Base-by-base conservation (phyloP, 1,140 invertebrate genomes). In the Polypedilum pembai region DNA sequence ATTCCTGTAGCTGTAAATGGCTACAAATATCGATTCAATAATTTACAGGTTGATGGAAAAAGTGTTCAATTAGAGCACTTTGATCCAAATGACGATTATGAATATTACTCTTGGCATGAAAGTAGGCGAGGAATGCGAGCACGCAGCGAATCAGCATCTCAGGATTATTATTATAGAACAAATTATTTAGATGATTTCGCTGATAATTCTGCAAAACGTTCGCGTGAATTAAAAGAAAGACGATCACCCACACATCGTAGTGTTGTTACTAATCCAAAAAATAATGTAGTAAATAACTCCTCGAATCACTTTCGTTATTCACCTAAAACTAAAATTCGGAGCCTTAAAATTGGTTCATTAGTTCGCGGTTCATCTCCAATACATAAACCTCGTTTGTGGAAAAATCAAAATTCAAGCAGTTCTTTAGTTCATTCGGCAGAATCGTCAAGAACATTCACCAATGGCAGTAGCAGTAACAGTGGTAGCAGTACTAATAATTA, bases 191-290 rank as follows among this genome's bases (percentile, higher is more conserved):
- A 69, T 69, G 65, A 69, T 69, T 21, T 69, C 8, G n/a, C 5
- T 4, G 17, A 69, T 20, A 7, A 18, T 18, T 18, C n/a, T 8
- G 17, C 17, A 8, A 69, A 69, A 69, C 15, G 65, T 18, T 18
- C 20, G 0, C 65, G 65, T 7, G 65, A 69, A 21, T 18, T 69
- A 18, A 69, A 69, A 69, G 65, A 18, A 21, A 20, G 8, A 21
- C 65, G 20, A n/a, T 69, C 65, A 20, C 17, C 65, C n/a, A 18
- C 65, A 4, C 65, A 69, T 18, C 65, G 65, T 69, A 69, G 20
- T 69, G 65, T 69, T 69, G 65, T 69, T n/a, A 69, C 65, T 69
- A 69, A 69, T 21, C 20, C 65, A 21, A 69, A 69, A 69, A 21
- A 8, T 21, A 69, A 69, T 69, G 17, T 69, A 69, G 20, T 21